A percentile compares a stretch with the other conserved stretches of the same genome.
Conservation (phyloP, 2,797 vertebrate genomes). For the Sebastes cheni region DNA sequence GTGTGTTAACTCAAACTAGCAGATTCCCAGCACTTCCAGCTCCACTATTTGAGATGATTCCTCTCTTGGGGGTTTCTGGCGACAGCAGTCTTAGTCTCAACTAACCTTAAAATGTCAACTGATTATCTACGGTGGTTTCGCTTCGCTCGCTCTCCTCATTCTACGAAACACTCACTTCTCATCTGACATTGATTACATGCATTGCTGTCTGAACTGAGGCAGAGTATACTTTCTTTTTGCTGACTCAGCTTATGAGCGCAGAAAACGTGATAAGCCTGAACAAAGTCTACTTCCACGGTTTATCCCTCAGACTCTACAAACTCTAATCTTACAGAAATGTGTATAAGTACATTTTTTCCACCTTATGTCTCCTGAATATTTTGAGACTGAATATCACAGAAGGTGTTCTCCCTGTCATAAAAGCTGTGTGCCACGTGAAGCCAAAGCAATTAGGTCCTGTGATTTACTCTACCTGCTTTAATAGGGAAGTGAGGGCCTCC, state of each 20-base stretch:
- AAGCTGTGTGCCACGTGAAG: slow-evolving; percentile 38
- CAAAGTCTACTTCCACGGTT: slow-evolving; percentile 69
- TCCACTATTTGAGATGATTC: slow-evolving; percentile 18
- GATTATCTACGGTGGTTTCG: slow-evolving; percentile 60
- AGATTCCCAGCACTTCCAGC: slow-evolving; percentile 13
- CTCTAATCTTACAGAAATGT: slow-evolving; percentile 33
- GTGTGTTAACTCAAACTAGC: slow-evolving; percentile 11
- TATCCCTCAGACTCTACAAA: slow-evolving; percentile 38
- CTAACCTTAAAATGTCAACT: slow-evolving; percentile 41
- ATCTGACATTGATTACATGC: slow-evolving; percentile 53
- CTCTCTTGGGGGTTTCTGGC: slow-evolving; percentile 40
- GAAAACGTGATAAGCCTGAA: slow-evolving; percentile 63
- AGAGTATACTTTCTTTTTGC: slow-evolving; percentile 17
- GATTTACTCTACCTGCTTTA: slow-evolving; percentile 77
- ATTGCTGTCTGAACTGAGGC: slow-evolving; percentile 27
- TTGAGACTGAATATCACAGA: not conserved
- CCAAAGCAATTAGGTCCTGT: slow-evolving; percentile 75
- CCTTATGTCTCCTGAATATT: not conserved
- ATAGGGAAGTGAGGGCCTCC: slow-evolving; percentile 65
- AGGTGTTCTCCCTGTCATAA: slow-evolving; percentile 33
- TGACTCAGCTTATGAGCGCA: slow-evolving; percentile 28
- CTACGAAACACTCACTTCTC: slow-evolving; percentile 28
- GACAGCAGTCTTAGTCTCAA: slow-evolving; percentile 47
- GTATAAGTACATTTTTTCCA: not conserved
- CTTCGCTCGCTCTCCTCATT: slow-evolving; percentile 20